Conservation (phyloP, 1,140 invertebrate genomes). For the Heliconius hermathena region DNA sequence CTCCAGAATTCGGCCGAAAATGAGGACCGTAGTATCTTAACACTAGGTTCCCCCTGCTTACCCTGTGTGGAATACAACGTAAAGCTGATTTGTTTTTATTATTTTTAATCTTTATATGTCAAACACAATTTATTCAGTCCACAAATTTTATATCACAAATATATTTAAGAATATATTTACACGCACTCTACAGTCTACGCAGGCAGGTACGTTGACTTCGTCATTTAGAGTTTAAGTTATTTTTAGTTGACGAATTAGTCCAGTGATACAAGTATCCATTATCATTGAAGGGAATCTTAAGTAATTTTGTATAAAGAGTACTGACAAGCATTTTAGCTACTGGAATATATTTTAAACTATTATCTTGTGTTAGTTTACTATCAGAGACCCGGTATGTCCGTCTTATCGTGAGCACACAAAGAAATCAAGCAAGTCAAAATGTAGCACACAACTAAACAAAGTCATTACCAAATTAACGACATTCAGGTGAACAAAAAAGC, state of each 20-base stretch:
- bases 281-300: constrained; percentile 33
- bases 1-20: too few species aligned
- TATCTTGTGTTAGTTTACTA: constrained; percentile 68
- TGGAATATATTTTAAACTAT: constrained; percentile 70
- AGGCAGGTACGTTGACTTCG: not conserved
- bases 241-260: constrained; percentile 17
- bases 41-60: too few species aligned
- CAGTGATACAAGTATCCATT: constrained; percentile 8
- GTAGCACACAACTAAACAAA: constrained; percentile 69
- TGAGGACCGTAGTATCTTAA: too few species aligned
- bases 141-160: not conserved
- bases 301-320: constrained; percentile 56
- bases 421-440: constrained; percentile 57
- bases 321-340: constrained; percentile 71
- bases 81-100: too few species aligned
- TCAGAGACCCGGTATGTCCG: constrained; percentile 71
- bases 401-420: constrained; percentile 74
- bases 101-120: not conserved
- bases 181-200: too few species aligned
- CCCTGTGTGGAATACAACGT: too few species aligned
- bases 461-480: constrained; percentile 80
- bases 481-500: constrained; percentile 75
- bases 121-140: not conserved
- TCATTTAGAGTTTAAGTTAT: constrained; percentile 19
- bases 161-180: too few species aligned